These are phyloP conservation scores for Standfussiana lucernea DNA, from an alignment of 2,888 invertebrate species.

Conservation along the genomic window DNA sequence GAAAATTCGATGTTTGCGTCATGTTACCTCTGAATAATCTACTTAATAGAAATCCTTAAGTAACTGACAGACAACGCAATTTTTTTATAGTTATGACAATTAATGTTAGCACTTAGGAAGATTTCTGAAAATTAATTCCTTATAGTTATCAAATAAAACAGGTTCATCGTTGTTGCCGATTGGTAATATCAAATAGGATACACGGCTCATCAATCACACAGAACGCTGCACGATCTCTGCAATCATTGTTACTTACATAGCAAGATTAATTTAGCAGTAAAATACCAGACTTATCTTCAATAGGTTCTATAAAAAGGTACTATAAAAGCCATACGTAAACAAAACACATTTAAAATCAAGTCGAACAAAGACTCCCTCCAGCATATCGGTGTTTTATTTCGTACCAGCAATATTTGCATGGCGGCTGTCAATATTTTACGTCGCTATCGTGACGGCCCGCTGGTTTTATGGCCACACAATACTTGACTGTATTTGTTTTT, in stretches of 20 bases:
- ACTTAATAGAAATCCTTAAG: not conserved
- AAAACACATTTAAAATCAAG: slow-evolving; percentile 41
- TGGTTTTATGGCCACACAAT: slow-evolving; percentile 66
- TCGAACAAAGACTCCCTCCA: slow-evolving; percentile 43
- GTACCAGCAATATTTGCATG: slow-evolving; percentile 70
- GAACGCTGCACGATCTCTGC: not conserved
- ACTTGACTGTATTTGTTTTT: slow-evolving; percentile 66
- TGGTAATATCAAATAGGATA: not conserved
- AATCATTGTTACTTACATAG: not conserved
- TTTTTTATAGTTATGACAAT: not conserved
- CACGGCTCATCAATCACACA: not conserved
- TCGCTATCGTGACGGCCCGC: slow-evolving; percentile 75
- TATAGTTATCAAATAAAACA: not conserved
- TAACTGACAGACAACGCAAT: not conserved
- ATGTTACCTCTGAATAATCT: not conserved
- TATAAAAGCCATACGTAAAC: slow-evolving; percentile 9
- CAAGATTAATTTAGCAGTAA: not conserved
- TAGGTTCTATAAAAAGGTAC: not conserved
- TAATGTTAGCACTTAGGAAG: not conserved
- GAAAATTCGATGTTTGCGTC: not conserved
- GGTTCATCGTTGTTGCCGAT: not conserved
- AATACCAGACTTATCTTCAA: slow-evolving; percentile 1
- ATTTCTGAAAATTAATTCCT: not conserved
- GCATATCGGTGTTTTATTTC: slow-evolving; percentile 67
- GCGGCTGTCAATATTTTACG: slow-evolving; percentile 79